phyloP scores from a whole-genome alignment of 2,797 vertebrate genomes.

The Enteromius afrohamiltoni region DNA sequence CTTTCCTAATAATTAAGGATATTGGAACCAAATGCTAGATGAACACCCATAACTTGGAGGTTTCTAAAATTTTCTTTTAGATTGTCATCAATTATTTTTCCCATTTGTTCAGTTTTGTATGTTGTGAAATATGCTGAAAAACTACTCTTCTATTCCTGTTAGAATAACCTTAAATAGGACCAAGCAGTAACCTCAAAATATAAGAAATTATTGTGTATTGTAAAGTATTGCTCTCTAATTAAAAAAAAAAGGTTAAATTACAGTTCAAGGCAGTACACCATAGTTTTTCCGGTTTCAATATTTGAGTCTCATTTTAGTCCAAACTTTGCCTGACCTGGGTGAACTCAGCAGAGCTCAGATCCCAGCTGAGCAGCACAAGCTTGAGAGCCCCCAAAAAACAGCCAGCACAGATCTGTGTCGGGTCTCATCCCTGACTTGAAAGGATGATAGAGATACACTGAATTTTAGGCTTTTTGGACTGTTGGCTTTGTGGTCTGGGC shows the following conservation, averaged over 20 bases:
- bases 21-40: background rate
- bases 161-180: background rate
- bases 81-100: background rate
- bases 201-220: background rate
- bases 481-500: slow-evolving; percentile 61
- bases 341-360: slow-evolving; percentile 11
- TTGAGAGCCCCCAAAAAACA: background rate
- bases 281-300: background rate
- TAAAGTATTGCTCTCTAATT: too few species aligned
- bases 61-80: background rate
- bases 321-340: background rate
- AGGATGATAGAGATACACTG: background rate
- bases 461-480: slow-evolving; percentile 15
- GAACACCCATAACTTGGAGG: background rate
- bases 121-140: background rate
- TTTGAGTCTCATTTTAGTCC: background rate
- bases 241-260: background rate
- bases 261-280: background rate
- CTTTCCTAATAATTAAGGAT: background rate
- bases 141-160: background rate
- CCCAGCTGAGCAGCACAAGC: background rate
- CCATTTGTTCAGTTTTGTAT: background rate
- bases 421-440: background rate
- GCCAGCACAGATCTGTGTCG: background rate
- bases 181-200: too few species aligned